Base-by-base conservation (phyloP, 1,140 invertebrate genomes). In the Halictus rubicundus region DNA sequence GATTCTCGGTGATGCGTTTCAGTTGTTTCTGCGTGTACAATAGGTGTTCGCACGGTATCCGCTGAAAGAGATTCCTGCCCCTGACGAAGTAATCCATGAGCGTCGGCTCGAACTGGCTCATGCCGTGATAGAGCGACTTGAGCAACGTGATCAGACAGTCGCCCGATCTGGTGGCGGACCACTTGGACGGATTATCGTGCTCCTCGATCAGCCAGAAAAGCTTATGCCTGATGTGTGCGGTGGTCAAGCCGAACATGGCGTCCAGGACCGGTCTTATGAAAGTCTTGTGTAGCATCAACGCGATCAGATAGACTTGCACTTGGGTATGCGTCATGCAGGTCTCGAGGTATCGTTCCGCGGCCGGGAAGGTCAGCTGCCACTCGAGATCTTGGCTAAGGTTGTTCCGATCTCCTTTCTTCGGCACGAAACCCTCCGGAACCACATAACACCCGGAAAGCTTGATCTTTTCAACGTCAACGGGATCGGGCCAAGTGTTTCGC, bases 151-250 rank as follows among this genome's bases (percentile, higher is more conserved):
- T 88, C n/a, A 97, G 84, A 52, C 94, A 94, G 83, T 95, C 94
- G 21, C 96, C 96, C 0, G 96, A 91, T 54, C 95, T 92, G 89
- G 96, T 94, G 81, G 96, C 95, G 0, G 95, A 94, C 96, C 96
- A 97, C 64, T 94, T 94, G 4, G 93, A 93, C 83, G 94, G 94
- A 79, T 95, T 94, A 39, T 94, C 94, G 70, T 93, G 86, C 37
- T 93, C 84, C 88, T 97, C 96, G 79, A 96, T 96, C 90, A 96
- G 94, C 95, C 96, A 96, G 88, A 96, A 97, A n/a, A 97, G 89
- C 86, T 96, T 95, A 71, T 95, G 95, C 72, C 96, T 94, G n/a
- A 97, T 94, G 88, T 97, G 96, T 72, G 95, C 94, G 0, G 88
- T 88, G 25, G 94, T 94, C 0, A 96, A 89, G 3, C 95, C 95